phyloP scores from a whole-genome alignment of 2,888 invertebrate genomes.

The Pemphredon lugubris region DNA sequence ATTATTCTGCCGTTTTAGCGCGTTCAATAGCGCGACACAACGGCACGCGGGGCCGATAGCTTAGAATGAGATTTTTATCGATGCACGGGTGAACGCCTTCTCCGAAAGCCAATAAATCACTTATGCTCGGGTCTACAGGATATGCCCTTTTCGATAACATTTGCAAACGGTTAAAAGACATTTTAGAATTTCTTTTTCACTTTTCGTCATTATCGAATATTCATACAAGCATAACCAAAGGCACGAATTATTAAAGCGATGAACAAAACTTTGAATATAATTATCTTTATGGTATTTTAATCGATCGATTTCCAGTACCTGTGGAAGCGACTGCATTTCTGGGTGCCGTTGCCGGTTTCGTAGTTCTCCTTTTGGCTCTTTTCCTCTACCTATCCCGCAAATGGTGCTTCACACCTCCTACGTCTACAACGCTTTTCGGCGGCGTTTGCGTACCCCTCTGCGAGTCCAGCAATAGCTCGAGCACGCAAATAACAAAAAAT shows the following conservation, averaged over 20 bases:
- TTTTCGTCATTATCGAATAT: no score
- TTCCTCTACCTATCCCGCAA: conserved; percentile 93
- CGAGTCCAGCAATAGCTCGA: conserved; percentile 76
- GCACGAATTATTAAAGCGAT: no score
- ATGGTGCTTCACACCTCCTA: conserved; percentile 85
- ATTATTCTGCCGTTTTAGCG: conserved; percentile 61
- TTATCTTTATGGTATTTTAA: neutral
- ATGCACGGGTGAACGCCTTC: conserved; percentile 46
- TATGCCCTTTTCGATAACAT: neutral
- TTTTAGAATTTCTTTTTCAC: no score
- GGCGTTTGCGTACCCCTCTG: conserved; percentile 81
- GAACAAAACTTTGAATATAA: no score
- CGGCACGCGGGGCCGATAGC: conserved; percentile 22
- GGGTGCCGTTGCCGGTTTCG: conserved; percentile 92
- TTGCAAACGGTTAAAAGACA: no score
- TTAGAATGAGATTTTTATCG: conserved; percentile 31
- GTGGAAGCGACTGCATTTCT: conserved; percentile 94
- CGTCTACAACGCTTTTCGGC: conserved; percentile 80
- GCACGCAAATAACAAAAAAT: conserved; percentile 75
- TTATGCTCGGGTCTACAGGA: neutral
- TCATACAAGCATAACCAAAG: no score
- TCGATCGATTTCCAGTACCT: conserved; percentile 83
- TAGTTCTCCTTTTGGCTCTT: conserved; percentile 90
- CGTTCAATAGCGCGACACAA: conserved; percentile 52
- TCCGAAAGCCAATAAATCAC: conserved; percentile 3